phyloP scores from a whole-genome alignment of 2,113 vertebrate species.

The Trematocara nigrifrons region DNA sequence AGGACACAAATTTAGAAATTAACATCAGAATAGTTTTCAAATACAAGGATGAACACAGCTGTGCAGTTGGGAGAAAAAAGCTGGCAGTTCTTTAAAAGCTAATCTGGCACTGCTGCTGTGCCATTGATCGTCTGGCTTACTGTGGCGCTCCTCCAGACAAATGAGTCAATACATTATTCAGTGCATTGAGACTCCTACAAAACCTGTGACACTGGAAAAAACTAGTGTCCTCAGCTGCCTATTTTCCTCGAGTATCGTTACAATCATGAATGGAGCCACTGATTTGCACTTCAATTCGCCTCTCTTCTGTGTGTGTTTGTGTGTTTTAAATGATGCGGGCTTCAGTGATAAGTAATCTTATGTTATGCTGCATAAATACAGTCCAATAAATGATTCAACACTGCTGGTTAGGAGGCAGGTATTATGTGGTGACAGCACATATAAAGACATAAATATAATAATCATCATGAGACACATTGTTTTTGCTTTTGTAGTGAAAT shows the following conservation, averaged over 20 bases:
- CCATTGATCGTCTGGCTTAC: constrained; percentile 28
- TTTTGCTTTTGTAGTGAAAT: background rate
- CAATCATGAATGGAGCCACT: background rate
- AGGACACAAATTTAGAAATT: constrained; percentile 1
- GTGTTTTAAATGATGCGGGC: background rate
- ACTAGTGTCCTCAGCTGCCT: background rate
- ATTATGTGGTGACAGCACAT: background rate
- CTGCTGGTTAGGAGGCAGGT: background rate
- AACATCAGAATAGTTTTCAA: background rate
- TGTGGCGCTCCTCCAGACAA: constrained; percentile 25
- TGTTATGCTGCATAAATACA: background rate
- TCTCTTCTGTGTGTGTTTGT: background rate
- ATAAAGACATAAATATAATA: background rate
- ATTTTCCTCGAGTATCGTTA: background rate
- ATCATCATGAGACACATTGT: background rate
- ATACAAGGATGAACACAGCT: background rate
- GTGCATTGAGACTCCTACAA: background rate
- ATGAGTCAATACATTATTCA: constrained; percentile 44
- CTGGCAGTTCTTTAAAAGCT: constrained; percentile 5
- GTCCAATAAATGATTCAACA: background rate
- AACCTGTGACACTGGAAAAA: constrained; percentile 7
- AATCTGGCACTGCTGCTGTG: constrained; percentile 9
- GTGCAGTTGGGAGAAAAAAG: background rate
- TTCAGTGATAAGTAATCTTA: background rate
- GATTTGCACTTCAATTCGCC: background rate